phyloP scores from a whole-genome alignment of 2,888 invertebrate species.

The Tinea trinotella region DNA sequence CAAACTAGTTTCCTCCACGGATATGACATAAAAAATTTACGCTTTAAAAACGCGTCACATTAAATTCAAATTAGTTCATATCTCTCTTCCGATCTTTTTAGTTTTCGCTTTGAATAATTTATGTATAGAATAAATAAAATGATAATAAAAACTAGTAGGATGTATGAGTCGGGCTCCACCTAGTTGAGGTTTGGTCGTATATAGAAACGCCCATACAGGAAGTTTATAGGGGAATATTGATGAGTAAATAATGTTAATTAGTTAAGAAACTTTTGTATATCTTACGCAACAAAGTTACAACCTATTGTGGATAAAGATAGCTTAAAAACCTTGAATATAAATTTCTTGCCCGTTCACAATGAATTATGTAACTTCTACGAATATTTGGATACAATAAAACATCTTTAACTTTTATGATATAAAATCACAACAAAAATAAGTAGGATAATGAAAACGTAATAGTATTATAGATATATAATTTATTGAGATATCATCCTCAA shows the following conservation, averaged over 20 bases:
- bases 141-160: slow-evolving; percentile 26
- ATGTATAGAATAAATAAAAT: slow-evolving; percentile 47
- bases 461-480: no score
- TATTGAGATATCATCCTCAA: no score
- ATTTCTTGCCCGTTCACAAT: no score
- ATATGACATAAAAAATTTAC: slow-evolving; percentile 8
- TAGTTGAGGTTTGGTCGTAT: slow-evolving; percentile 48
- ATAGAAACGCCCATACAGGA: slow-evolving; percentile 39
- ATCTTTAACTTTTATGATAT: no score
- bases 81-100: slow-evolving; percentile 48
- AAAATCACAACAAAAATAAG: no score
- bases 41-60: slow-evolving; percentile 28
- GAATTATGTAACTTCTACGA: no score
- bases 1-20: slow-evolving; percentile 2
- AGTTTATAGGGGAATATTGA: slow-evolving; percentile 17
- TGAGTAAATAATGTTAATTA: slow-evolving; percentile 18
- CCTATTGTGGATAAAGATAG: not conserved
- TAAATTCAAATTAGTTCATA: slow-evolving; percentile 56
- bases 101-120: slow-evolving; percentile 59
- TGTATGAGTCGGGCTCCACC: slow-evolving; percentile 8
- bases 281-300: slow-evolving; percentile 1
- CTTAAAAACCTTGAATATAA: no score
- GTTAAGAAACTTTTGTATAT: slow-evolving; percentile 14
- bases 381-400: no score
- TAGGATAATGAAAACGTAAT: no score